Percentiles rank a stretch among this genome's conserved stretches.
These are phyloP conservation scores for Microcebus lehilahytsara DNA, from an alignment of 2,113 vertebrate species.

Conservation along the genomic window DNA sequence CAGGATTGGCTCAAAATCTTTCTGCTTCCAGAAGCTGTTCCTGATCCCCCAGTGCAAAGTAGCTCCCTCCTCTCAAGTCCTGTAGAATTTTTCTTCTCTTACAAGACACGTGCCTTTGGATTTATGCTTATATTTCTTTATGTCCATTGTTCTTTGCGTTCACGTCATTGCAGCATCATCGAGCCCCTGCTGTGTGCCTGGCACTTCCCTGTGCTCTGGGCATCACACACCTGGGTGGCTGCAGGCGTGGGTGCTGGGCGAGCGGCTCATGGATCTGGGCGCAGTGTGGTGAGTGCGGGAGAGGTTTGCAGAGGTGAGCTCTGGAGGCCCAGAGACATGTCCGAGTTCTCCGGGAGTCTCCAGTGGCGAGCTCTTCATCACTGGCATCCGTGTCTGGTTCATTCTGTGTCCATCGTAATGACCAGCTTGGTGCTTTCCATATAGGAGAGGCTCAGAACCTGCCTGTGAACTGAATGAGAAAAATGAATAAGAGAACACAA, in stretches of 20 bases:
- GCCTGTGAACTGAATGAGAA: not conserved
- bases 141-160: not conserved
- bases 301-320: not conserved
- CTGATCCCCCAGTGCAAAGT: not conserved
- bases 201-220: not conserved
- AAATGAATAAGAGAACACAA: not conserved
- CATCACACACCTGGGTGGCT: not conserved
- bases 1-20: not conserved
- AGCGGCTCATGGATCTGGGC: not conserved
- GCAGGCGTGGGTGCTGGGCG: too few species aligned
- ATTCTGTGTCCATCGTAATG: not conserved
- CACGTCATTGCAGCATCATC: not conserved
- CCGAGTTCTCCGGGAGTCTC: not conserved
- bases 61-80: not conserved
- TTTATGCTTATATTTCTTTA: not conserved
- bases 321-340: not conserved
- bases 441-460: not conserved
- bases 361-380: not conserved
- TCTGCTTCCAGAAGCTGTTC: not conserved
- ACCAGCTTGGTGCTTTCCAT: not conserved
- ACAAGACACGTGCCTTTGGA: not conserved
- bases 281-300: rapidly evolving
- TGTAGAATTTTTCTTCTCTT: not conserved
- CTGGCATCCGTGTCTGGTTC: not conserved
- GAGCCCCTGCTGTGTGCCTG: not conserved